Base-by-base conservation (phyloP, 2,797 vertebrate species). In the Epinephelus awoara region DNA sequence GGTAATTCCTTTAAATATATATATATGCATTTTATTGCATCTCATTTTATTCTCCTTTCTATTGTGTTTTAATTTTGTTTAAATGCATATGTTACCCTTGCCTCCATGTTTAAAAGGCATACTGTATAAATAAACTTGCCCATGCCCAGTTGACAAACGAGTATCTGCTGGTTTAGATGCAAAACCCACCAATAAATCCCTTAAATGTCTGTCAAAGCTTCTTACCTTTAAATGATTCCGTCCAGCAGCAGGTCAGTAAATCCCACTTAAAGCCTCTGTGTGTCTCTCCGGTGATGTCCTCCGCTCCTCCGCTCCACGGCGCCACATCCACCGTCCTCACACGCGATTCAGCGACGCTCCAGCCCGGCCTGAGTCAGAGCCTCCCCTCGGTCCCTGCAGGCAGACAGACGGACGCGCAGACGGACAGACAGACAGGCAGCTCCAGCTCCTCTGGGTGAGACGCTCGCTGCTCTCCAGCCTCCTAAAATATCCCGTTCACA, bases 401-500 rank as follows among this genome's bases (percentile, higher is more conserved):
- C 51, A 25, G 66, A 25, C 49, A 25, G 66, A 25, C 49, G 4
- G 44, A 13, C 42, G 4, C 55, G 11, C 65, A 8, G 27, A 44
- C 50, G 2, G 56, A 2, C 50, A 2, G 59, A 49, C 38, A 2
- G 62, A 18, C 66, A 9, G 9, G 12, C 78, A 23, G 67, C 52
- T 78, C 23, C 72, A 6, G 77, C 75, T 85, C 82, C 82, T 72
- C 61, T 62, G 15, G 79, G 42, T 79, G 83, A 83, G 67, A 77
- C 50, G 70, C 75, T 83, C 79, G 8, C 79, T 52, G 63, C 77
- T 80, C 86, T 85, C 74, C 84, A 58, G 72, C 71, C 87, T 92
- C 93, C 90, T 94, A 77, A 94, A 94, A 93, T 92, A 93, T 92
- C 87, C 67, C 80, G 82, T 84, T 88, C 88, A 82, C 85, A 21